phyloP scores from a whole-genome alignment of 2,797 vertebrate species.

The Rallus crepitans region DNA sequence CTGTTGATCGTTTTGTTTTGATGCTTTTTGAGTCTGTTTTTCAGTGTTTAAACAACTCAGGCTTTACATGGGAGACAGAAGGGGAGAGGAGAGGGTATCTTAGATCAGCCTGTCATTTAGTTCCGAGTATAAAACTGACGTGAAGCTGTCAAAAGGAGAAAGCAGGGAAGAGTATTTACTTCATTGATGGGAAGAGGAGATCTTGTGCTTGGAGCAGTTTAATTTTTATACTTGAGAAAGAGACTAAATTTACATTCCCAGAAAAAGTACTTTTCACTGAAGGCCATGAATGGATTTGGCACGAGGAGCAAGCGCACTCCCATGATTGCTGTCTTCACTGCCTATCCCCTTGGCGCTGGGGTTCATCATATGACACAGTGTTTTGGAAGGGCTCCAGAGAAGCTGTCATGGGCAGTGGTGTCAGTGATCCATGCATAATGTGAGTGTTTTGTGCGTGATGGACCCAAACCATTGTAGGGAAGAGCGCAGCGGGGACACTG shows the following conservation, averaged over 20 bases:
- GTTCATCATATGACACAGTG: conserved; percentile 13
- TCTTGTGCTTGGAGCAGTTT: background rate
- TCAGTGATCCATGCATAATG: conserved; percentile 3
- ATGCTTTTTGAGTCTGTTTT: background rate
- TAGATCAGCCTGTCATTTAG: background rate
- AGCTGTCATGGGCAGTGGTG: conserved; percentile 16
- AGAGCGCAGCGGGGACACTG: background rate
- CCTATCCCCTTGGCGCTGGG: background rate
- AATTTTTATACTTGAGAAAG: background rate
- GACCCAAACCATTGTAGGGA: background rate
- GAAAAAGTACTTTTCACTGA: background rate
- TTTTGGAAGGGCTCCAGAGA: conserved; percentile 41
- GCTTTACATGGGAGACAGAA: background rate
- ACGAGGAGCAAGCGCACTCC: background rate
- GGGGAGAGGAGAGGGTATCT: background rate
- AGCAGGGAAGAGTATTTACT: background rate
- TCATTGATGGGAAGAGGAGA: background rate
- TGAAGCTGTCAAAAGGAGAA: background rate
- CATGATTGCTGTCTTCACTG: background rate
- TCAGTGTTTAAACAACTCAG: background rate
- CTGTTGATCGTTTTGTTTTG: background rate
- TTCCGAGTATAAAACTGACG: background rate
- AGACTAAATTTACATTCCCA: background rate
- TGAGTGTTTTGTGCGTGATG: background rate
- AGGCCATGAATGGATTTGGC: background rate